Evolutionary conservation across 2,888 invertebrate genomes (phyloP), one percentile per base, ranked within the genome.

Genomic region (Arrhopalites spinosus): DNA sequence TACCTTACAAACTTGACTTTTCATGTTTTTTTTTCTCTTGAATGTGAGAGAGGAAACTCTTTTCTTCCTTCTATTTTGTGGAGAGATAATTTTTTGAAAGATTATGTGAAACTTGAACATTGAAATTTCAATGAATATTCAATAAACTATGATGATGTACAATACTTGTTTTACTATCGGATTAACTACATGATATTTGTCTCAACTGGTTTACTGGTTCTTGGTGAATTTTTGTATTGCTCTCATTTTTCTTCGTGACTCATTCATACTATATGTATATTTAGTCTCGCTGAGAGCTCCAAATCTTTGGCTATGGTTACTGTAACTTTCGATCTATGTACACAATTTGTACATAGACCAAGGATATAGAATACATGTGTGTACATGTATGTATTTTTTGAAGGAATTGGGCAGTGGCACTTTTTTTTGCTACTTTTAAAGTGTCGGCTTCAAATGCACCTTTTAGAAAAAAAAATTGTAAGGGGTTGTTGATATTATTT

Each of bases 211-310:
- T n/a, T 59, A 53, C n/a, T 53, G 5, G 53, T 53, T 20, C 13
- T 25, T 27, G 59, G 59, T 25, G 1, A 27, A 64, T 27, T 64
- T 15, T 64, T 29, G 29, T 50, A 50, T 50, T 50, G 68, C 53
- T 68, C 68, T 50, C 68, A 53, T 68, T 68, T 68, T 47, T 27
- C 47, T 20, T 50, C 53, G 47, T 68, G 68, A 68, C 68, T 68
- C 68, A 68, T 29, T 50, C 68, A 53, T 68, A 36, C 17, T 30
- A 53, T 66, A 66, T 68, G 68, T 68, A 68, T 68, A 68, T 68
- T 68, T 68, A 68, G 68, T 11, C 50, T 50, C 50, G 50, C n/a
- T 25, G 27, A 13, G 59, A 59, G 5, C 15, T 59, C 15, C 25
- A 27, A 59, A 59, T 27, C 59, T 59, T 59, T 59, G 59, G 25